Conservation (phyloP, 2,888 invertebrate species). For the Dryocosmus kuriphilus region DNA sequence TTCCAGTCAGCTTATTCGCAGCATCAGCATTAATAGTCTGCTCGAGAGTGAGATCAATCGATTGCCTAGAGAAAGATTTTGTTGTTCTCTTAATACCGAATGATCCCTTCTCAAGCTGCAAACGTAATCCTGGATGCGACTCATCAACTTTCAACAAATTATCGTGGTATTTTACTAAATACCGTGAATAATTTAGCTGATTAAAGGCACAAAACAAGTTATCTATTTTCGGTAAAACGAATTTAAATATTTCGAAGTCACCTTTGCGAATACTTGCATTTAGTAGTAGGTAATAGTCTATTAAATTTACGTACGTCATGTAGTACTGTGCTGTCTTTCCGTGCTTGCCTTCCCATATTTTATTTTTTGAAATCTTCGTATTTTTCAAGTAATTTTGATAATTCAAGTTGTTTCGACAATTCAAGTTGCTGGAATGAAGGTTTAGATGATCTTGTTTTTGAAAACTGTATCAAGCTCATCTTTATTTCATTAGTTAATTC, state of each 20-base stretch:
- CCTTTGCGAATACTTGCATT: too few relatives aligned
- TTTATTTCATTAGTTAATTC: too few relatives aligned
- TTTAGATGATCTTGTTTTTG: too few relatives aligned
- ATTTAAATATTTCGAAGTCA: conserved; percentile 61
- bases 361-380: too few relatives aligned
- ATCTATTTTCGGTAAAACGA: conserved; percentile 63
- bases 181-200: conserved; percentile 71
- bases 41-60: conserved; percentile 58
- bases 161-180: conserved; percentile 63
- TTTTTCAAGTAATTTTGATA: too few relatives aligned
- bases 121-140: conserved; percentile 65
- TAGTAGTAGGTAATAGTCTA: too few relatives aligned
- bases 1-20: conserved; percentile 51
- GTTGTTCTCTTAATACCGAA: conserved; percentile 67
- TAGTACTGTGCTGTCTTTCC: too few relatives aligned
- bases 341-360: too few relatives aligned
- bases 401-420: too few relatives aligned
- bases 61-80: conserved; percentile 57
- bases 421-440: too few relatives aligned
- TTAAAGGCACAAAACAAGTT: conserved; percentile 69
- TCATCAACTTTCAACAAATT: conserved; percentile 66
- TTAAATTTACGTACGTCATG: too few relatives aligned
- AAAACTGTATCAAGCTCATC: too few relatives aligned
- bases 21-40: conserved; percentile 61
- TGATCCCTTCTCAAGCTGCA: conserved; percentile 60